A percentile compares a stretch with the other conserved stretches of the same genome.
Evolutionary conservation across 2,888 invertebrate genomes (phyloP).

Genomic region (Seira ritae): DNA sequence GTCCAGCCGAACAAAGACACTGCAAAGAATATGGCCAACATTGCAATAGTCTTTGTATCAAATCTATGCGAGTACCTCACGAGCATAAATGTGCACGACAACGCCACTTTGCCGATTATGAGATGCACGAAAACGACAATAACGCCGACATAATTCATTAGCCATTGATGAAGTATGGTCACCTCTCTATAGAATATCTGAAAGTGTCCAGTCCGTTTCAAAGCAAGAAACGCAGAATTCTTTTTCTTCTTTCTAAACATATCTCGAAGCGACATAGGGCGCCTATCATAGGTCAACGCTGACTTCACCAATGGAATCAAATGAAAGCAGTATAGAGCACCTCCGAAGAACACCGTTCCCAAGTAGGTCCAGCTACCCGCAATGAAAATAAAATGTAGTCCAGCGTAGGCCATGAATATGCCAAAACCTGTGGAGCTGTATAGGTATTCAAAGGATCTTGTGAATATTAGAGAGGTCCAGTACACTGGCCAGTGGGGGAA

Average conservation of each 20-base stretch:
- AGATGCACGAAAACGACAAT: not conserved
- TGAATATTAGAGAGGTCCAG: slow-evolving; percentile 7
- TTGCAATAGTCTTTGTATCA: not conserved
- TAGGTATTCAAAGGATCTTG: too few relatives aligned
- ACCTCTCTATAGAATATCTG: not conserved
- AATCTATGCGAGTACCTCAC: not conserved
- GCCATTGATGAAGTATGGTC: not conserved
- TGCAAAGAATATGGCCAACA: not conserved
- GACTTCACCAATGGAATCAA: too few relatives aligned
- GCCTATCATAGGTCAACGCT: too few relatives aligned
- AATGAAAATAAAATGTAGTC: slow-evolving; percentile 2
- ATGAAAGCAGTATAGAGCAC: too few relatives aligned
- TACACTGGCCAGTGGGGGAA: slow-evolving; percentile 24
- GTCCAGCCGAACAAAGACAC: not conserved
- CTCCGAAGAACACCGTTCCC: not conserved
- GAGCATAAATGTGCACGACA: not conserved
- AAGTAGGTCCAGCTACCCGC: not conserved
- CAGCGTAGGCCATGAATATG: not conserved
- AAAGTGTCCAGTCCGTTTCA: not conserved
- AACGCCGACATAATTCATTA: slow-evolving; percentile 5
- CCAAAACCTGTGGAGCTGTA: too few relatives aligned
- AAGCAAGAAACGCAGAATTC: too few relatives aligned
- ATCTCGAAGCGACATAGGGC: too few relatives aligned
- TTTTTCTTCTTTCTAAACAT: too few relatives aligned
- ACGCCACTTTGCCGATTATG: not conserved